phyloP scores from a whole-genome alignment of 2,113 vertebrate genomes.

The Odocoileus hemionus region DNA sequence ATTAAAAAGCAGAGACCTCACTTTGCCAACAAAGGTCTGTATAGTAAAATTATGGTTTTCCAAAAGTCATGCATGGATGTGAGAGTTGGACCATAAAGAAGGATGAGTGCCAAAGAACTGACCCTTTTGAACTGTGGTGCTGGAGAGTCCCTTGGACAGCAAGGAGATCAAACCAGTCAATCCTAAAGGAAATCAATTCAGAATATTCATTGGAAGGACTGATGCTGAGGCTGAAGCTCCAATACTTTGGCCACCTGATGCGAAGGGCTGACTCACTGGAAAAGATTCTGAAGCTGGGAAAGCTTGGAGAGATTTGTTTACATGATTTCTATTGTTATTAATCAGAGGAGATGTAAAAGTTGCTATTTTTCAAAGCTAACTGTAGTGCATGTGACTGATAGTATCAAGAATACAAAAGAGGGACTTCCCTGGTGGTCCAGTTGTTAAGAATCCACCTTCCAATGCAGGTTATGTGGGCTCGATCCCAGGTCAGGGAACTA shows the following conservation, averaged over 20 bases:
- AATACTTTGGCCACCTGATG: background rate
- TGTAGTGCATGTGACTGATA: background rate
- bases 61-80: background rate
- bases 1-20: background rate
- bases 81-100: background rate
- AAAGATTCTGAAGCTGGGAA: background rate
- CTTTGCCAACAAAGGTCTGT: background rate
- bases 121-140: background rate
- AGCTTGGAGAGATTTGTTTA: background rate
- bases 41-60: background rate
- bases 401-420: background rate
- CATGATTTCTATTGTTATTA: background rate
- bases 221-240: background rate
- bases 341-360: background rate
- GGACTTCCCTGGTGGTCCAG: background rate
- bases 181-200: background rate
- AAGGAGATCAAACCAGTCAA: background rate
- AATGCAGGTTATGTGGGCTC: background rate
- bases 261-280: background rate
- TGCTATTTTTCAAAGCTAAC: background rate
- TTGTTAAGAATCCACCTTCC: background rate
- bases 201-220: background rate
- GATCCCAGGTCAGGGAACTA: background rate
- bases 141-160: background rate
- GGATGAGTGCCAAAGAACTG: background rate